Evolutionary conservation across 2,113 vertebrate species (phyloP).

Genomic region (Colistium nudipinnis): DNA sequence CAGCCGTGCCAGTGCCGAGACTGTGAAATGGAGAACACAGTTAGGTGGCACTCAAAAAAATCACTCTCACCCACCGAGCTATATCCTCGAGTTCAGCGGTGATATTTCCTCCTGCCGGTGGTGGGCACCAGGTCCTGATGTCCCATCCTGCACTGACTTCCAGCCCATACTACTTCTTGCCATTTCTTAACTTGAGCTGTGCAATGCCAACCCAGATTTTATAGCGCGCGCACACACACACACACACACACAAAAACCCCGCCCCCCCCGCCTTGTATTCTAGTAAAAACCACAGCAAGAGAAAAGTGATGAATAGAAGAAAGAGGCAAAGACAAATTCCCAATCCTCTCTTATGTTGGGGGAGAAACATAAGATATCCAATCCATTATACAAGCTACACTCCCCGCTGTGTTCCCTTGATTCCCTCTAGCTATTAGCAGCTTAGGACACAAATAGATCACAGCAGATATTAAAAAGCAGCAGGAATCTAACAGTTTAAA

Average conservation of each 20-base stretch:
- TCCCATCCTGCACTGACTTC: slow-evolving; percentile 39
- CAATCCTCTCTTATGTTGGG: slow-evolving; percentile 44
- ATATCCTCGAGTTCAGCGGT: slow-evolving; percentile 43
- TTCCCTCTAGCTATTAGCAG: slow-evolving; percentile 76
- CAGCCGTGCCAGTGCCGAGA: slow-evolving; percentile 49
- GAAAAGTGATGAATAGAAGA: slow-evolving; percentile 34
- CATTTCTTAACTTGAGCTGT: slow-evolving; percentile 21
- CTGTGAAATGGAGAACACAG: slow-evolving; percentile 58
- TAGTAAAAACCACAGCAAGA: slow-evolving; percentile 23
- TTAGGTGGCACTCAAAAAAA: slow-evolving; percentile 38
- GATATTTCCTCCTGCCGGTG: slow-evolving; percentile 43
- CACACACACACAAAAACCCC: too few relatives aligned
- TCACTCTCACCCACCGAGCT: slow-evolving; percentile 43
- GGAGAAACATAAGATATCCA: slow-evolving; percentile 69
- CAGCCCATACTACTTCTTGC: slow-evolving; percentile 22
- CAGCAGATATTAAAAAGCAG: slow-evolving; percentile 78
- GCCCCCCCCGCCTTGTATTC: slow-evolving; percentile 11
- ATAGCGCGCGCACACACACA: not conserved
- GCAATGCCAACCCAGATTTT: slow-evolving; percentile 27
- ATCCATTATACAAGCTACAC: slow-evolving; percentile 70
- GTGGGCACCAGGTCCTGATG: slow-evolving; percentile 40
- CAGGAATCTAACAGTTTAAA: slow-evolving; percentile 72
- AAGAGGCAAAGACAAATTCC: slow-evolving; percentile 42
- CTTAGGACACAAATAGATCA: slow-evolving; percentile 79
- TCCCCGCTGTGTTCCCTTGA: slow-evolving; percentile 65